Evolutionary conservation across 2,797 vertebrate genomes (phyloP), one percentile per base, ranked within the genome.

Genomic region (Nannoperca obscura): DNA sequence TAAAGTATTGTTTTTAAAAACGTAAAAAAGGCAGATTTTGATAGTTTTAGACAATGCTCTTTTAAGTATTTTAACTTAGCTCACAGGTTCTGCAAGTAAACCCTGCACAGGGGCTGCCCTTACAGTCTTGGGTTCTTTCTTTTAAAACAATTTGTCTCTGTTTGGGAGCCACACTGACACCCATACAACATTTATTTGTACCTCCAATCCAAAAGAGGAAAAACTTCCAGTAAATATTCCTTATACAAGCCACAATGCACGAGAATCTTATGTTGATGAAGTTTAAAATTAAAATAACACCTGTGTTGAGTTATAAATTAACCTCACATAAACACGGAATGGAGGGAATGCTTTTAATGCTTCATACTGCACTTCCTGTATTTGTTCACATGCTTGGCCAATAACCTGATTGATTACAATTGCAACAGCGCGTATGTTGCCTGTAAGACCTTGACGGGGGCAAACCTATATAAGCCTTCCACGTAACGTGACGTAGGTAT

Each of bases 401-500:
- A 40, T 40, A 40, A 40, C 6, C 34, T 9, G 34, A 36, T 36
- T 36, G 34, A 36, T 36, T 32, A 27, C 24, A 1, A 27, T 6
- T 36, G 34, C 34, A 7, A 7, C 34, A 36, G 9, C n/a, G 3
- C 9, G 10, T n/a, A 20, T 4, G 5, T n/a, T 30, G 20, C 66
- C 90, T 89, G 67, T 62, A 57, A 85, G 65, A 53, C 14, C 0
- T 0, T 0, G 0, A 1, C 0, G 0, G 14, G 81, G 76, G 81
- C 14, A 6, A 4, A 3, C 1, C 2, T 3, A 13, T 2, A 1
- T 0, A 15, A 3, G 8, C 4, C 3, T 71, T 74, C 70, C 63
- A 66, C 9, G 14, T 54, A 7, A 50, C 11, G 12, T 88, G 76
- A 88, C 78, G 80, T 76, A 22, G 0, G 0, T 0, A 67, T 53